Conservation (phyloP, 2,113 vertebrate genomes). For the Sardina pilchardus region DNA sequence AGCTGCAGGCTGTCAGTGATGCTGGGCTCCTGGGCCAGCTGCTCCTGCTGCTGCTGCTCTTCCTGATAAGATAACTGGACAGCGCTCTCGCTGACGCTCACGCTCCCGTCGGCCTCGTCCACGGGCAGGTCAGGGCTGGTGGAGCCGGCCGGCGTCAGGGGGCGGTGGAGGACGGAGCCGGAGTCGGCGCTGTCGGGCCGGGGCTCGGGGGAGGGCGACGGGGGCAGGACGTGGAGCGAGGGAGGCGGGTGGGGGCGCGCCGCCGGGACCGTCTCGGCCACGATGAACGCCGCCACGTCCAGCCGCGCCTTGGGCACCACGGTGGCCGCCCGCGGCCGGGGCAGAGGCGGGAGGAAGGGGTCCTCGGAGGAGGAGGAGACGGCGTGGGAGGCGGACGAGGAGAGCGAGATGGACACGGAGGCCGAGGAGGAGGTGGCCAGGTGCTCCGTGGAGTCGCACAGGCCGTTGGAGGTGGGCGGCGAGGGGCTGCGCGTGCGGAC, state of each 20-base stretch:
- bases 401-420: constrained; percentile 41
- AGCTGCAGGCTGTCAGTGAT: constrained; percentile 41
- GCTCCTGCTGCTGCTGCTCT: constrained; percentile 1
- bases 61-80: constrained; percentile 41
- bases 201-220: constrained; percentile 51
- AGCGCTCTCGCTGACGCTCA: constrained; percentile 30
- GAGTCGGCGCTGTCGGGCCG: constrained; percentile 34
- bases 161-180: constrained; percentile 23
- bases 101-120: constrained; percentile 40
- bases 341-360: constrained; percentile 36
- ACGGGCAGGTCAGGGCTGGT: constrained; percentile 44
- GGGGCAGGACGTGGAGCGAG: constrained; percentile 51
- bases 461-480: constrained; percentile 40
- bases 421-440: constrained; percentile 40
- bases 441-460: constrained; percentile 7
- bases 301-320: constrained; percentile 59
- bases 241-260: constrained; percentile 55
- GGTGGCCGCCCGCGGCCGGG: constrained; percentile 58
- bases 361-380: constrained; percentile 19
- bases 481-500: constrained; percentile 17
- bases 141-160: constrained; percentile 38
- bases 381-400: neutral
- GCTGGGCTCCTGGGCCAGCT: constrained; percentile 41
- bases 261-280: constrained; percentile 45
- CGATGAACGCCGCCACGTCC: constrained; percentile 44